Percentiles rank a stretch among this genome's conserved stretches.
phyloP scores from a whole-genome alignment of 1,140 invertebrate species.

The Camponotus floridanus region DNA sequence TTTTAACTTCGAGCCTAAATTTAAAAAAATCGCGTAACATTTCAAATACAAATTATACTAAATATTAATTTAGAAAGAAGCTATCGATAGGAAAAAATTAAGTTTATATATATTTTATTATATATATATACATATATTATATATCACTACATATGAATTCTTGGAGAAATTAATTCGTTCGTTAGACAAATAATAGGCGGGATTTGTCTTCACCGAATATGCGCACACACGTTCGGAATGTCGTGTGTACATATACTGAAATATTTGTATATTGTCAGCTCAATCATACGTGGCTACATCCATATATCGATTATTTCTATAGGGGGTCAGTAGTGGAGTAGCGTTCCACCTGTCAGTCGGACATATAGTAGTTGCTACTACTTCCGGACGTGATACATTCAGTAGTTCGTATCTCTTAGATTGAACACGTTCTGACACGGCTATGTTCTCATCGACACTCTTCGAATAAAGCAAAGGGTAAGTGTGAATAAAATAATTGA shows the following conservation, averaged over 20 bases:
- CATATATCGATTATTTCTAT: conserved; percentile 83
- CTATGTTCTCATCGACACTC: conserved; percentile 36
- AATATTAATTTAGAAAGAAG: not conserved
- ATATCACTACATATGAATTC: too few relatives aligned
- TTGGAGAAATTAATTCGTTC: too few relatives aligned
- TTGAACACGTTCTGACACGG: conserved; percentile 12
- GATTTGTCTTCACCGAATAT: not conserved
- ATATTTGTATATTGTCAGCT: conserved; percentile 67
- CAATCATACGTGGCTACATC: conserved; percentile 80
- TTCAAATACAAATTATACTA: not conserved
- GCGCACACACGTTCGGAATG: not conserved
- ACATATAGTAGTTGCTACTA: conserved; percentile 74
- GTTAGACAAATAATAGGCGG: too few relatives aligned
- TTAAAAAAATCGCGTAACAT: not conserved
- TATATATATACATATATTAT: too few relatives aligned
- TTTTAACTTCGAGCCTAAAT: not conserved
- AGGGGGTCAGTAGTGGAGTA: conserved; percentile 81
- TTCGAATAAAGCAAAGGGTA: conserved; percentile 61
- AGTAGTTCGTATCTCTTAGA: conserved; percentile 31
- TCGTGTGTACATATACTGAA: conserved; percentile 45
- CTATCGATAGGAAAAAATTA: not conserved
- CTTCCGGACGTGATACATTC: conserved; percentile 61
- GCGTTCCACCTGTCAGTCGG: conserved; percentile 68
- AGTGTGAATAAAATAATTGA: conserved; percentile 42
- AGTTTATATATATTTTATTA: too few relatives aligned